phyloP scores from a whole-genome alignment of 1,140 invertebrate genomes.

The Sinonovacula constricta region DNA sequence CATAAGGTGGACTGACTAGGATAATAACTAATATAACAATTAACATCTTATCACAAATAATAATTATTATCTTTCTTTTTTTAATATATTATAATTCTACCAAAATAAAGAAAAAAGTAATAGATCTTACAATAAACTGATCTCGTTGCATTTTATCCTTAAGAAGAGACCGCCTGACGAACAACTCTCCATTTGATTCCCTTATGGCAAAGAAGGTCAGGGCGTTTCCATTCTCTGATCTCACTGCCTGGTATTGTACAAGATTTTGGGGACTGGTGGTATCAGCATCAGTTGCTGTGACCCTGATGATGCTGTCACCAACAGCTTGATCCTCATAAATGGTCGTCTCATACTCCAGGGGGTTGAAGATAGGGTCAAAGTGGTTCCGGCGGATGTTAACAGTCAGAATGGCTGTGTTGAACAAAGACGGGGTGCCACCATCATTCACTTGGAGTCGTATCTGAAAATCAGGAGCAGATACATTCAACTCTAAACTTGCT shows the following conservation, averaged over 20 bases:
- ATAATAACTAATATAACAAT: no score
- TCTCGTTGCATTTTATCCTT: slow-evolving; percentile 39
- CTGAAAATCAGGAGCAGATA: no score
- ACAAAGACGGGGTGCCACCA: slow-evolving; percentile 89
- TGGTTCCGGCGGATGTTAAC: slow-evolving; percentile 84
- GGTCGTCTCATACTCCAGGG: slow-evolving; percentile 49
- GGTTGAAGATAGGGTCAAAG: slow-evolving; percentile 50
- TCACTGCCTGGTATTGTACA: slow-evolving; percentile 50
- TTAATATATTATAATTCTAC: no score
- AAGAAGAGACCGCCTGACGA: slow-evolving; percentile 46
- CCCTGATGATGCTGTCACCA: slow-evolving; percentile 53
- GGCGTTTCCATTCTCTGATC: slow-evolving; percentile 29
- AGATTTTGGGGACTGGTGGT: slow-evolving; percentile 56
- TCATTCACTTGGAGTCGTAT: slow-evolving; percentile 83
- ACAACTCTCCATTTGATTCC: slow-evolving; percentile 48
- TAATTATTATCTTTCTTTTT: no score
- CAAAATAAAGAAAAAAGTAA: no score
- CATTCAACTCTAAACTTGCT: no score
- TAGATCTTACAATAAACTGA: slow-evolving; percentile 53
- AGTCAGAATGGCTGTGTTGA: slow-evolving; percentile 88
- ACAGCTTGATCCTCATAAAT: slow-evolving; percentile 59
- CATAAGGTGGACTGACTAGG: no score
- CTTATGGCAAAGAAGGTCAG: slow-evolving; percentile 56
- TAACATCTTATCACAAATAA: no score
- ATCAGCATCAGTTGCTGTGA: slow-evolving; percentile 62